Conservation (phyloP, 1,140 invertebrate species). For the Neotoxoptera formosana region DNA sequence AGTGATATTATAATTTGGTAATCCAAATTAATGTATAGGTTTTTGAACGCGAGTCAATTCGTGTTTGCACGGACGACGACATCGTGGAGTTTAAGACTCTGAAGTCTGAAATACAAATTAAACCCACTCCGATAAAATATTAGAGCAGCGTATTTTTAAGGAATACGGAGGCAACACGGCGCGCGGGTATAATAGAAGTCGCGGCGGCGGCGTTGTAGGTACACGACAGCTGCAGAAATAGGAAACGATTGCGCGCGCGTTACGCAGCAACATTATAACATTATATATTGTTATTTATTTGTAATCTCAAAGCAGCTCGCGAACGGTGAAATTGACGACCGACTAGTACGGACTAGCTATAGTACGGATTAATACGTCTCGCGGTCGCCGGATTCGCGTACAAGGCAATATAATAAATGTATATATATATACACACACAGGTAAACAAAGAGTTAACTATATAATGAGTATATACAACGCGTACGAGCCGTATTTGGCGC, state of each 20-base stretch:
- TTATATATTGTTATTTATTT: slow-evolving; percentile 8
- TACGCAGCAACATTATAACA: not conserved
- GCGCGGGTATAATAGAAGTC: not conserved
- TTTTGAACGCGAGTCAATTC: too few species aligned
- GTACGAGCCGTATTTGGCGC: not conserved
- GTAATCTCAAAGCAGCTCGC: not conserved
- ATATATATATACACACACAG: not conserved
- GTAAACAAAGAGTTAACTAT: not conserved
- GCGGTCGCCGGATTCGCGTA: not conserved
- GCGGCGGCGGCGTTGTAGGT: too few species aligned
- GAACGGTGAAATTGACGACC: not conserved
- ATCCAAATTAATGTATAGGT: too few species aligned
- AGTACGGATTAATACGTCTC: not conserved
- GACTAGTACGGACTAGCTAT: too few species aligned
- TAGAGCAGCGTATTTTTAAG: not conserved
- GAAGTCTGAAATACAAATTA: too few species aligned
- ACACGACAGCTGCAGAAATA: not conserved
- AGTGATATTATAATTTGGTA: too few species aligned
- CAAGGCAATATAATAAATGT: not conserved
- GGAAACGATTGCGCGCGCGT: not conserved
- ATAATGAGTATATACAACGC: not conserved
- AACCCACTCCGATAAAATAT: too few species aligned
- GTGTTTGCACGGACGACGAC: too few species aligned
- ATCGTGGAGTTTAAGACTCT: too few species aligned
- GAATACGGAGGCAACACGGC: not conserved